Conservation (phyloP, 2,797 vertebrate genomes). For the Hypotaenidia philippensis region DNA sequence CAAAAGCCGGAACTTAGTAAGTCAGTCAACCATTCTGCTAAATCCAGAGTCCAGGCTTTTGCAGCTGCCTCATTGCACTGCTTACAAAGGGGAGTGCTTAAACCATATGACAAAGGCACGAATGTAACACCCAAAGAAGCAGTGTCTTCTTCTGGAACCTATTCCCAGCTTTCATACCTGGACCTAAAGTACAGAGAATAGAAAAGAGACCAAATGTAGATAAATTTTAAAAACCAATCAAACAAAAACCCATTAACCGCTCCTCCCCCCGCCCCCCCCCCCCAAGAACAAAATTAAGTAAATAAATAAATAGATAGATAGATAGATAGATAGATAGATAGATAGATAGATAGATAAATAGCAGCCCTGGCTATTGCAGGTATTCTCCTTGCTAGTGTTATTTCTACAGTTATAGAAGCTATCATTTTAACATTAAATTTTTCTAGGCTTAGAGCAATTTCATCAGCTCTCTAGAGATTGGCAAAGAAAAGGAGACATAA, state of each 20-base stretch:
- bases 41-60: not conserved
- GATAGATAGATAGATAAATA: not conserved
- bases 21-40: not conserved
- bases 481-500: not conserved
- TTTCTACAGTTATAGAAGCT: not conserved
- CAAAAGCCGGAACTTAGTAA: not conserved
- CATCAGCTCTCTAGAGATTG: not conserved
- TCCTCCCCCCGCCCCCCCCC: rapidly evolving
- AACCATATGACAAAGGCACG: not conserved
- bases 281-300: not conserved
- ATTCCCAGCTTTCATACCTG: not conserved
- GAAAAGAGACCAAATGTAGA: not conserved
- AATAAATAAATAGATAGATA: not conserved
- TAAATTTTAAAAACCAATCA: not conserved
- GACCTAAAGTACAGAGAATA: not conserved
- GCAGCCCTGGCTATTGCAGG: not conserved
- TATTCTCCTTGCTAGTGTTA: not conserved
- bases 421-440: not conserved
- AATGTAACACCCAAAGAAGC: not conserved
- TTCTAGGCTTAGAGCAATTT: not conserved
- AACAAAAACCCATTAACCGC: rapidly evolving
- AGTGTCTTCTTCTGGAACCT: not conserved
- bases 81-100: not conserved
- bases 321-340: not conserved
- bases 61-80: not conserved